Evolutionary conservation across 2,113 vertebrate genomes (phyloP).

Genomic region (Tiliqua scincoides): DNA sequence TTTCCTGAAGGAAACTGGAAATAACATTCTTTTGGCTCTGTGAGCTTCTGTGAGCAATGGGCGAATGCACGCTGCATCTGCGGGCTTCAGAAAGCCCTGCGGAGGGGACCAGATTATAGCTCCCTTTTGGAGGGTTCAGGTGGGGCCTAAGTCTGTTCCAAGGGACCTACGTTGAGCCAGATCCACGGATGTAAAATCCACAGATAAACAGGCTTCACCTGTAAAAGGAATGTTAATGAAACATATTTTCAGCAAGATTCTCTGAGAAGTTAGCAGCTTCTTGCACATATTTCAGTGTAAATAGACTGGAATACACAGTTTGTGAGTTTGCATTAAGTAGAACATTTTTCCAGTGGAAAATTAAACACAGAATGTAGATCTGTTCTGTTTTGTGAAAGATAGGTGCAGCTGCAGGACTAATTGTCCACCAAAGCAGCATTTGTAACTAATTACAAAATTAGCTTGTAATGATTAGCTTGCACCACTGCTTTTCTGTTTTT

Average conservation of each 20-base stretch:
- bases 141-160: too few species aligned
- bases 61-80: too few species aligned
- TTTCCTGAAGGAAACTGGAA: too few species aligned
- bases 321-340: background rate
- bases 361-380: background rate
- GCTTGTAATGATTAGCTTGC: too few species aligned
- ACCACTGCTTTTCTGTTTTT: background rate
- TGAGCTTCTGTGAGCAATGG: too few species aligned
- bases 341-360: background rate
- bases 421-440: background rate
- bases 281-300: background rate
- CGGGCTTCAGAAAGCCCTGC: too few species aligned
- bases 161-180: too few species aligned
- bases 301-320: background rate
- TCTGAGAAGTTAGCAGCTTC: background rate
- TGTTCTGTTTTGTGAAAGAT: background rate
- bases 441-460: background rate
- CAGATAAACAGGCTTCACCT: too few species aligned
- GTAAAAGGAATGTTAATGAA: background rate
- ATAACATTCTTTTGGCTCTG: too few species aligned
- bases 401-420: background rate
- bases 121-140: too few species aligned
- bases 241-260: background rate
- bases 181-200: too few species aligned
- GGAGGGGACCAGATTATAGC: too few species aligned